phyloP scores from a whole-genome alignment of 2,113 vertebrate genomes.

The Planiliza haematocheilus region DNA sequence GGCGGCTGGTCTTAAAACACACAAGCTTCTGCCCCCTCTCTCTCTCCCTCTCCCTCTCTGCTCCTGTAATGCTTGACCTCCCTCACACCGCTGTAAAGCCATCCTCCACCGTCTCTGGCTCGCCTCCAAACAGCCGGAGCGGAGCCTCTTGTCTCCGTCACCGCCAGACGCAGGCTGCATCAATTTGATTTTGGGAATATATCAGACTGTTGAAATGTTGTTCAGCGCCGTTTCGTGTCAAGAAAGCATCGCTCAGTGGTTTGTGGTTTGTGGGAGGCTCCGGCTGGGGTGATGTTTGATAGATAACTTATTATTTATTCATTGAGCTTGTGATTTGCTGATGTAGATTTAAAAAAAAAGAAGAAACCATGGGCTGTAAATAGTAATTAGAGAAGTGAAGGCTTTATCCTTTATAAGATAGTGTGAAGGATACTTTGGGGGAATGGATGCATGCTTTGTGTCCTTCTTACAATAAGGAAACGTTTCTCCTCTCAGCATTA shows the following conservation, averaged over 20 bases:
- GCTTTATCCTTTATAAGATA: no score
- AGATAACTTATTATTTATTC: background rate
- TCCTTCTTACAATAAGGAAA: no score
- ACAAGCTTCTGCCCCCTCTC: constrained; percentile 18
- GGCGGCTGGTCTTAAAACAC: constrained; percentile 62
- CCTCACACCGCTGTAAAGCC: constrained; percentile 44
- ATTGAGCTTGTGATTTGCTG: background rate
- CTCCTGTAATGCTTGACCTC: constrained; percentile 65
- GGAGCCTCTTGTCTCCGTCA: constrained; percentile 4
- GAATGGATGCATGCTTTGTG: no score
- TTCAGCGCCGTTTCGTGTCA: background rate
- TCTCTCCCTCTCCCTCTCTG: constrained; percentile 8
- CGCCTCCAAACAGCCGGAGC: constrained; percentile 43
- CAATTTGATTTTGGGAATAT: constrained; percentile 36
- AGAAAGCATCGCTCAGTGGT: background rate
- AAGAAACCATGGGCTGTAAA: no score
- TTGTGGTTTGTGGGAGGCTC: constrained; percentile 3
- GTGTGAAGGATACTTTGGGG: no score
- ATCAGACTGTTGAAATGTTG: background rate
- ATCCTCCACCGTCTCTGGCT: constrained; percentile 44
- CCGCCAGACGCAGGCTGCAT: constrained; percentile 1
- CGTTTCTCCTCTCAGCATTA: no score
- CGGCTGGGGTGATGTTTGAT: constrained; percentile 16
- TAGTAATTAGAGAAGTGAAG: no score
- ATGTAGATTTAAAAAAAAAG: background rate